These are phyloP conservation scores for Icerya purchasi DNA, from an alignment of 2,888 invertebrate genomes.

Conservation along the genomic window DNA sequence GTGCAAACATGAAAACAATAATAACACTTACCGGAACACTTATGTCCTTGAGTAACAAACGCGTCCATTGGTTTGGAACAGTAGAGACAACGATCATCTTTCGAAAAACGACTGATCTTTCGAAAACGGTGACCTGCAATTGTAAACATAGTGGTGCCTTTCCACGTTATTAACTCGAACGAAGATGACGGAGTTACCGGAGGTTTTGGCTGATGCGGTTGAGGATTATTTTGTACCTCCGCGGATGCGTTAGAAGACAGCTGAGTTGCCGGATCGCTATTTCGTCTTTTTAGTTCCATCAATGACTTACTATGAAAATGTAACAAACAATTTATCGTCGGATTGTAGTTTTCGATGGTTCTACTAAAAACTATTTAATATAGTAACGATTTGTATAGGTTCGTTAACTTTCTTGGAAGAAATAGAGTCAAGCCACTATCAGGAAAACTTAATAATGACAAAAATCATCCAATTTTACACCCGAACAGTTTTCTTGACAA, in stretches of 20 bases:
- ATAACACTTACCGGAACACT: conserved; percentile 32
- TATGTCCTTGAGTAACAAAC: conserved; percentile 54
- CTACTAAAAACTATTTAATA: too few relatives aligned
- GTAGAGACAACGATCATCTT: conserved; percentile 60
- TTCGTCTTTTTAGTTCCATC: conserved; percentile 30
- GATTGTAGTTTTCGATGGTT: too few relatives aligned
- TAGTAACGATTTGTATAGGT: too few relatives aligned
- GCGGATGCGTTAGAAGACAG: neutral
- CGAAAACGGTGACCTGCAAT: conserved; percentile 56
- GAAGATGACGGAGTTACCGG: conserved; percentile 17
- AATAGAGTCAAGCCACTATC: too few relatives aligned
- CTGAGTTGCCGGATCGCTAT: conserved; percentile 45
- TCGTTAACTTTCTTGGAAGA: too few relatives aligned
- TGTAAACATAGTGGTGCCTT: conserved; percentile 37
- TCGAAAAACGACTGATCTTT: conserved; percentile 52
- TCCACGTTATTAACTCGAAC: conserved; percentile 31
- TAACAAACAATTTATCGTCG: too few relatives aligned
- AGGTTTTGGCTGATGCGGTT: conserved; percentile 9
- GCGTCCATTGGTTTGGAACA: conserved; percentile 57
- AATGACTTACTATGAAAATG: neutral
- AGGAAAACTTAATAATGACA: too few relatives aligned
- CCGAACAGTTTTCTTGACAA: too few relatives aligned
- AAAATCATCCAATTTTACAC: too few relatives aligned
- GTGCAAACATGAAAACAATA: neutral
- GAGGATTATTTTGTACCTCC: conserved; percentile 2